Percentiles rank a stretch among this genome's conserved stretches.
Conservation (phyloP, 2,113 vertebrate genomes). For the Polyodon spathula region DNA sequence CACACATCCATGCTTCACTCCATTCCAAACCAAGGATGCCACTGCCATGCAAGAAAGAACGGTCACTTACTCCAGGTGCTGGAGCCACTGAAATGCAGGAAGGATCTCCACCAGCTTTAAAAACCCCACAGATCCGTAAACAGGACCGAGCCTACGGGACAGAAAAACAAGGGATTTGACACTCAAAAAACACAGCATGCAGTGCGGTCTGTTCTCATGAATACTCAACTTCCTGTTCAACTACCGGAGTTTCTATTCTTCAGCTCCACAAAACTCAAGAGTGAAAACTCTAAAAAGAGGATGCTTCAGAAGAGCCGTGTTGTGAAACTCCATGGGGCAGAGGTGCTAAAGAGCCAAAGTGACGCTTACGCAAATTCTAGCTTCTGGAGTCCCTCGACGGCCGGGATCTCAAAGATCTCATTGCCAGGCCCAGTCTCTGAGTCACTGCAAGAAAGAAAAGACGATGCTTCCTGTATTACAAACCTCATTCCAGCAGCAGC, state of each 20-base stretch:
- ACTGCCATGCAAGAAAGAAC: no score
- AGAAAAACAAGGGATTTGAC: conserved; percentile 7
- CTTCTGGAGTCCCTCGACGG: conserved; percentile 65
- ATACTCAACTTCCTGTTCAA: no score
- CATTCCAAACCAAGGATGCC: no score
- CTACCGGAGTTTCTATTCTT: no score
- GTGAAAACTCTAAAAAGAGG: no score
- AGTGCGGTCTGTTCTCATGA: no score
- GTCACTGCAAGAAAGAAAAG: conserved; percentile 22
- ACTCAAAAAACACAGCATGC: neutral
- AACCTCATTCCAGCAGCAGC: no score
- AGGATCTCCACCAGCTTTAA: conserved; percentile 62
- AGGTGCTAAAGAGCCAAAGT: no score
- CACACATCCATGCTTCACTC: no score
- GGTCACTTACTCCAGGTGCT: conserved; percentile 69
- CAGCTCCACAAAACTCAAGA: no score
- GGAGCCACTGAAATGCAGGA: conserved; percentile 64
- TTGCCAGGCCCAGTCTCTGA: conserved; percentile 33
- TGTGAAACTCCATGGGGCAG: no score
- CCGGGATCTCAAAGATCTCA: conserved; percentile 53
- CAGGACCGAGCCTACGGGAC: conserved; percentile 59
- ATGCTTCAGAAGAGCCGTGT: no score
- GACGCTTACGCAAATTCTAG: conserved; percentile 69
- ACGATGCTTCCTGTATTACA: conserved; percentile 8
- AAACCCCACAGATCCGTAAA: conserved; percentile 56